Evolutionary conservation across 2,888 invertebrate genomes (phyloP), one percentile per base, ranked within the genome.

Genomic region (Phasia obesa): DNA sequence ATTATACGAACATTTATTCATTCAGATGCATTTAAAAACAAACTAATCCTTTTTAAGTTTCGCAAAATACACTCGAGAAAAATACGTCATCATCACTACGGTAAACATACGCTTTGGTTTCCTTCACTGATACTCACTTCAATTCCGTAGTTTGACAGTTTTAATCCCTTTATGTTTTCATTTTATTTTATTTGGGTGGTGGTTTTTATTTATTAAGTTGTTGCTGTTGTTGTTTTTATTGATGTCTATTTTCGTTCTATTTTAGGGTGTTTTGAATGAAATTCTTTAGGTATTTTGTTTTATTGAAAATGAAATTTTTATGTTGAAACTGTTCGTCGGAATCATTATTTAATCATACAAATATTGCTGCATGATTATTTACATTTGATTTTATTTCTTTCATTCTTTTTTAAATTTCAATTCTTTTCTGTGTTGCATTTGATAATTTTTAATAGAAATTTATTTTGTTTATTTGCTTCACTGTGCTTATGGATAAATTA

Each of bases 171-270:
- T 21, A 74, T 78, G 51, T 70, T 75, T 70, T 74, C 70, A 78
- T 74, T n/a, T n/a, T n/a, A n/a, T n/a, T n/a, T n/a, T 64, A 74
- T 82, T 51, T 59, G 59, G 78, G 62, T 78, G 78, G 44, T 51
- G 42, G 23, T 67, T 74, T 55, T 35, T 3, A 19, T 49, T 21
- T 31, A 13, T 49, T 47, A 3, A n/a, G 19, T 25, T n/a, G 2
- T 25, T 55, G n/a, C 13, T 53, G 1, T 51, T 15, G 5, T 47
- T 55, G 38, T 44, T n/a, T 31, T 19, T 67, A 15, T 17, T 19
- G 19, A 31, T 27, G 13, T 19, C 2, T 53, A 21, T 6, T 62
- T 27, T 64, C 6, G 9, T 64, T 64, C 17, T 47, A 55, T 64
- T 64, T 74, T 25, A 7, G 73, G 62, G 51, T 62, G 55, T 65